These are phyloP conservation scores for Aurelia aurita complex sp. Pacific DNA, from an alignment of 30 jellyfish, hydroid and myxozoan genomes.

Conservation along the genomic window DNA sequence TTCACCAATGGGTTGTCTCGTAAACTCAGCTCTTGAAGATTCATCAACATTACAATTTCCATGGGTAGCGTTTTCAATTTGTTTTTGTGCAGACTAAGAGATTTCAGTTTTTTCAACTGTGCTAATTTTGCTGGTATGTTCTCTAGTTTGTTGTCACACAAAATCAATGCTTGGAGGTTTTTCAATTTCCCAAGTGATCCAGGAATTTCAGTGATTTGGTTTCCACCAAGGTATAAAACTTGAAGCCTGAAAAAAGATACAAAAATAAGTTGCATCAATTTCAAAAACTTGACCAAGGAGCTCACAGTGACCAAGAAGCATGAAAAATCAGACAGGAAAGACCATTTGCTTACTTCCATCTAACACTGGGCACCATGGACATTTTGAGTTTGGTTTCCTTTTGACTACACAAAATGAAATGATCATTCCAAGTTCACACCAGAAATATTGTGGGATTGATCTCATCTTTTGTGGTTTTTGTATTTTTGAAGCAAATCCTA, in stretches of 20 bases:
- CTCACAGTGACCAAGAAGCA: background rate
- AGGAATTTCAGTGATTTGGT: slow-evolving; percentile 53
- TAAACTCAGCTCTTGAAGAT: slow-evolving; percentile 89
- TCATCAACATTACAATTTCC: slow-evolving; percentile 86
- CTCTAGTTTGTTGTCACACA: slow-evolving; percentile 90
- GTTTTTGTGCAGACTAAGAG: slow-evolving; percentile 94
- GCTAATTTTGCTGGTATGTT: slow-evolving; percentile 91
- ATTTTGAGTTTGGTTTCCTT: no score
- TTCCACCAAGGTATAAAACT: slow-evolving; percentile 98
- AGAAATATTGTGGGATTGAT: no score
- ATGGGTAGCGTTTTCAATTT: slow-evolving; percentile 85
- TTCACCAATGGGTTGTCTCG: slow-evolving; percentile 97
- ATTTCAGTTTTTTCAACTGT: slow-evolving; percentile 78
- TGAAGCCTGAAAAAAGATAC: slow-evolving; percentile 60
- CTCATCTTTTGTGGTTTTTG: no score
- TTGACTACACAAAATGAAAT: no score
- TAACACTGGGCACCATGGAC: no score
- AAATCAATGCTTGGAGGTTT: slow-evolving; percentile 79
- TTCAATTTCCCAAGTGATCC: slow-evolving; percentile 64
- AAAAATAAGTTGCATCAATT: background rate
- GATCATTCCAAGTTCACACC: no score
- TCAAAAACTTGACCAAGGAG: background rate
- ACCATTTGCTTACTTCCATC: background rate
- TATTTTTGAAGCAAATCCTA: no score
- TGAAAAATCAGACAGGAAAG: background rate